Conservation (phyloP, 2,888 invertebrate species). For the Biston betularia region DNA sequence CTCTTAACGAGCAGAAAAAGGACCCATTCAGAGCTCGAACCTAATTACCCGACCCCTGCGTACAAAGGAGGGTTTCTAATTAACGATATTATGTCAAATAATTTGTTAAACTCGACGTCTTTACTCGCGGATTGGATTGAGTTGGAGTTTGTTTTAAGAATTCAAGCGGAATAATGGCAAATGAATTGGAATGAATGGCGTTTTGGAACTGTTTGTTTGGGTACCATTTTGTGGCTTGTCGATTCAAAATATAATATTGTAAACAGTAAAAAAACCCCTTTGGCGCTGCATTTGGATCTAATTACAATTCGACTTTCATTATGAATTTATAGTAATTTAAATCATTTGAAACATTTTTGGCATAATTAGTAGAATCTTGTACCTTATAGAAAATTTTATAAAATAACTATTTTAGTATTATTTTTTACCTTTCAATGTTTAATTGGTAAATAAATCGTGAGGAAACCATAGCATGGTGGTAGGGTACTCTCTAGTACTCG, state of each 20-base stretch:
- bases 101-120: constrained; percentile 84
- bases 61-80: constrained; percentile 84
- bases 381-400: too few species aligned
- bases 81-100: constrained; percentile 87
- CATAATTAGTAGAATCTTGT: too few species aligned
- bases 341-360: too few species aligned
- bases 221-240: constrained; percentile 19
- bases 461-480: too few species aligned
- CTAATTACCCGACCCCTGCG: constrained; percentile 81
- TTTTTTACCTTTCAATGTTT: too few species aligned
- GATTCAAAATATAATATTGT: background rate
- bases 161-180: constrained; percentile 61
- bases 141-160: constrained; percentile 77
- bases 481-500: too few species aligned
- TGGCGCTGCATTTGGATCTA: too few species aligned
- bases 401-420: too few species aligned
- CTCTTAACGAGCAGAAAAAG: constrained; percentile 85
- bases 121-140: constrained; percentile 80
- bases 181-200: constrained; percentile 44
- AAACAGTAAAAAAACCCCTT: background rate
- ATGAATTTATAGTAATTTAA: too few species aligned
- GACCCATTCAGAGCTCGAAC: constrained; percentile 84
- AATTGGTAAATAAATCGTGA: too few species aligned
- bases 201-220: constrained; percentile 24
- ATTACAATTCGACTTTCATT: too few species aligned